Base-by-base conservation (phyloP, 2,797 vertebrate genomes). In the Acipenser ruthenus region DNA sequence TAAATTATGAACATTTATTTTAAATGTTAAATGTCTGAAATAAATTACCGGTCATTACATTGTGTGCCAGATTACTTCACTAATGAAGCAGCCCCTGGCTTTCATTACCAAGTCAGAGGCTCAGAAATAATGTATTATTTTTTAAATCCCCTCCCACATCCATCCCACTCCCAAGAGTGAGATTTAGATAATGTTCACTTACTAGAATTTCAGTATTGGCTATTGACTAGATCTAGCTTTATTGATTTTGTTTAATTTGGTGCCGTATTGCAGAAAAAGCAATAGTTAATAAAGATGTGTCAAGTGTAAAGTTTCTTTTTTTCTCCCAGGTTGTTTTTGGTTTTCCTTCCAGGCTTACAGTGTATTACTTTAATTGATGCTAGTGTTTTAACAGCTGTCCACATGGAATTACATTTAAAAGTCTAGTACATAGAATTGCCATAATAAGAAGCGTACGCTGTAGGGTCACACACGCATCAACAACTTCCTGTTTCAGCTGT, bases 181-280 rank as follows among this genome's bases (percentile, higher is more conserved):
- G 75, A 77, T 72, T 75, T 75, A 71, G 75, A 70, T 68, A 66
- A 72, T 49, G 52, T 63, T 65, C 67, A 53, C 75, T 77, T 74
- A 71, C 72, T 73, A 75, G 62, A 67, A 58, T 58, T 10, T 58
- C 83, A 82, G 85, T 81, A 77, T 76, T 73, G 80, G 74, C 83
- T 85, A 84, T 87, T 75, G 83, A 80, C 84, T 82, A 79, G 82
- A 83, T 81, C 78, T 81, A 73, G 73, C 81, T 70, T 76, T 82
- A 89, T 87, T 77, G 86, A 88, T 87, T 83, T 77, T 79, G 78
- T 75, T 79, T 85, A 87, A 86, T 81, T 80, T 80, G 85, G 86
- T 89, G 72, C 77, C 77, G 78, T 74, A 68, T 74, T 73, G 76
- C 75, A 62, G 77, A 70, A 74, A 72, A 78, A 77, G 78, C 82